Conservation (phyloP, 2,113 vertebrate genomes). For the Zeus faber region DNA sequence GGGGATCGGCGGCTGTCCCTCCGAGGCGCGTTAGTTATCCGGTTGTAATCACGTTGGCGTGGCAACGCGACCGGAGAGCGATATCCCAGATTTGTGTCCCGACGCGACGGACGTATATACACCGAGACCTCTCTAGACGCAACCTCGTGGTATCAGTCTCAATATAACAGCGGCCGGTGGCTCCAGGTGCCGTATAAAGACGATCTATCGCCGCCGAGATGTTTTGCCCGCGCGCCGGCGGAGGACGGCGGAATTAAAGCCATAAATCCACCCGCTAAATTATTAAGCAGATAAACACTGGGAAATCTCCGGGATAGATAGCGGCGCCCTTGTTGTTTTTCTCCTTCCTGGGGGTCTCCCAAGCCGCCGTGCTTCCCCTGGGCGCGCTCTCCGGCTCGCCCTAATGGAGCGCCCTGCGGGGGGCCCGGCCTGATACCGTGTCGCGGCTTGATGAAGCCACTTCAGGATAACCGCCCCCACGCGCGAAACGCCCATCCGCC, state of each 20-base stretch:
- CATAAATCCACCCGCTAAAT: conserved; percentile 71
- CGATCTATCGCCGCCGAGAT: conserved; percentile 67
- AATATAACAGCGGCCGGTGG: conserved; percentile 63
- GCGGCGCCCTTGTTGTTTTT: conserved; percentile 12
- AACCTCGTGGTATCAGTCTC: conserved; percentile 71
- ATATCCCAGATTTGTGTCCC: conserved; percentile 16
- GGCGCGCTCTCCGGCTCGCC: no score
- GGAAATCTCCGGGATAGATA: conserved; percentile 51
- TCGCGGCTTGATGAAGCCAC: no score
- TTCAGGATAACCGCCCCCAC: no score
- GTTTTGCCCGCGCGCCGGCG: conserved; percentile 45
- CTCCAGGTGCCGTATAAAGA: conserved; percentile 65
- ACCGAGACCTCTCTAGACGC: conserved; percentile 56
- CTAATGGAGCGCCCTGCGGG: no score
- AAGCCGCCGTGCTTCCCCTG: no score
- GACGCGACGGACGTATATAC: conserved; percentile 15
- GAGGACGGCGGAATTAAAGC: conserved; percentile 66
- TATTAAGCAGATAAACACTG: conserved; percentile 67
- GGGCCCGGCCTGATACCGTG: no score
- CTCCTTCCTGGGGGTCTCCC: no score
- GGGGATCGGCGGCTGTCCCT: conserved; percentile 46
- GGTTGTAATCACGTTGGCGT: conserved; percentile 56
- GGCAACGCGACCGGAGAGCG: conserved; percentile 23
- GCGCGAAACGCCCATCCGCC: no score
- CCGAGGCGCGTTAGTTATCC: conserved; percentile 53